A percentile compares a stretch with the other conserved stretches of the same genome.
Evolutionary conservation across 2,113 vertebrate species (phyloP).

Genomic region (Hyla sarda): DNA sequence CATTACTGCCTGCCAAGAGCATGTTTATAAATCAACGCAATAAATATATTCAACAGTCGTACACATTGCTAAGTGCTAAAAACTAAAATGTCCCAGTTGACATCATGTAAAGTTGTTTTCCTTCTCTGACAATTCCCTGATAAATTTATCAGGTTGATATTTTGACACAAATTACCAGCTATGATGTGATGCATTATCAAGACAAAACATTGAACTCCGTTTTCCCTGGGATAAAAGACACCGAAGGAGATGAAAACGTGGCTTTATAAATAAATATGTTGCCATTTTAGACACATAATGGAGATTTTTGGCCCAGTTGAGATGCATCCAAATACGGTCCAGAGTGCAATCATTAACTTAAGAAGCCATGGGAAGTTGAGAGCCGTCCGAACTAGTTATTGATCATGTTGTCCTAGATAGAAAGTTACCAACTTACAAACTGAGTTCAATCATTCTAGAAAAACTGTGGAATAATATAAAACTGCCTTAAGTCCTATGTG

Average conservation of each 20-base stretch:
- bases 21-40: slow-evolving; percentile 39
- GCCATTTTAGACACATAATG: slow-evolving; percentile 21
- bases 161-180: slow-evolving; percentile 57
- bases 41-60: slow-evolving; percentile 46
- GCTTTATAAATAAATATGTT: slow-evolving; percentile 46
- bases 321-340: slow-evolving; percentile 11
- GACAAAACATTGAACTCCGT: slow-evolving; percentile 42
- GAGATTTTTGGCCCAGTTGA: slow-evolving; percentile 25
- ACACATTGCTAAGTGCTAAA: slow-evolving; percentile 45
- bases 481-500: neutral
- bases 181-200: slow-evolving; percentile 53
- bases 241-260: neutral
- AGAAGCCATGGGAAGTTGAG: slow-evolving; percentile 4
- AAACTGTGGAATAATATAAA: neutral
- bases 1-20: slow-evolving; percentile 10
- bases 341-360: slow-evolving; percentile 38
- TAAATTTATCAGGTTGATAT: slow-evolving; percentile 50
- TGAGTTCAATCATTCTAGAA: neutral
- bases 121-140: slow-evolving; percentile 52
- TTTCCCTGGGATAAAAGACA: slow-evolving; percentile 40
- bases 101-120: slow-evolving; percentile 40
- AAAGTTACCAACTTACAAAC: neutral
- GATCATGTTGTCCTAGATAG: slow-evolving; percentile 37
- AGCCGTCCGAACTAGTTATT: slow-evolving; percentile 11
- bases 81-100: slow-evolving; percentile 28